phyloP scores from a whole-genome alignment of 2,888 invertebrate genomes.

The Nomada fucata region DNA sequence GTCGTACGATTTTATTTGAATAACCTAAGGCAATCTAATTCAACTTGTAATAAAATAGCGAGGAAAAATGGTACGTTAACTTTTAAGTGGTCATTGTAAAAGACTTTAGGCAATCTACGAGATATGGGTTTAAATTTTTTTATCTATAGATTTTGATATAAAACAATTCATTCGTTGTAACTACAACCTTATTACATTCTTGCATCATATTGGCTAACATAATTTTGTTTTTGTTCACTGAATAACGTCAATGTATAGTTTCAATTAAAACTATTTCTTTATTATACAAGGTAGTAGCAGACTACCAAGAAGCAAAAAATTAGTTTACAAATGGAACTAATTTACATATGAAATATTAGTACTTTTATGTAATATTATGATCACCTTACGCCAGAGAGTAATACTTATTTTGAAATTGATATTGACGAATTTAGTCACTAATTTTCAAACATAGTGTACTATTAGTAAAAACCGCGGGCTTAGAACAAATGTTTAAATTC shows the following conservation, averaged over 20 bases:
- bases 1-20: no score
- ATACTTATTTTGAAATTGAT: slow-evolving; percentile 1
- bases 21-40: no score
- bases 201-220: slow-evolving; percentile 16
- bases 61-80: no score
- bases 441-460: neutral
- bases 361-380: slow-evolving; percentile 14
- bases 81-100: no score
- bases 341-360: slow-evolving; percentile 41
- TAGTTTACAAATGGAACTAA: slow-evolving; percentile 30
- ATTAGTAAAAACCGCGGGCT: neutral
- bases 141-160: slow-evolving; percentile 52
- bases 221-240: slow-evolving; percentile 12
- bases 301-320: slow-evolving; percentile 23
- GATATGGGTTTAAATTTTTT: slow-evolving; percentile 4
- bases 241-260: slow-evolving; percentile 21
- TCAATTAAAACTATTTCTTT: slow-evolving; percentile 36
- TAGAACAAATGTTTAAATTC: slow-evolving; percentile 2
- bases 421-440: neutral
- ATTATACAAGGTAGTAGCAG: slow-evolving; percentile 43
- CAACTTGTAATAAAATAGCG: no score
- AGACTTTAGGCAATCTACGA: no score
- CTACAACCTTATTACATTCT: slow-evolving; percentile 23
- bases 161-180: slow-evolving; percentile 52
- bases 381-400: neutral